A percentile compares a stretch with the other conserved stretches of the same genome.
Evolutionary conservation across 1,140 invertebrate genomes (phyloP).

Genomic region (Drosophila rufa): DNA sequence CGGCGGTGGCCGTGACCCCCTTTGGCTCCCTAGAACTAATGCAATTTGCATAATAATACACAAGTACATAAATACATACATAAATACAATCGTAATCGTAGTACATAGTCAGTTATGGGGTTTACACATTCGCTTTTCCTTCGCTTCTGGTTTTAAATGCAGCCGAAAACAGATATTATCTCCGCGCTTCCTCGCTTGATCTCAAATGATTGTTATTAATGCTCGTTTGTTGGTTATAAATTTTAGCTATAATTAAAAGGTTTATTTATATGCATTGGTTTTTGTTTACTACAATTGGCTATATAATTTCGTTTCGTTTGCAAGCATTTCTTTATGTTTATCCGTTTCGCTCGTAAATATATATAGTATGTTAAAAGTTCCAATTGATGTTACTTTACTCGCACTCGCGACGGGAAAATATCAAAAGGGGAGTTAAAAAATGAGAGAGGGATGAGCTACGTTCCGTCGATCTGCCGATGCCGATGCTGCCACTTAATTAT

Average conservation of each 20-base stretch:
- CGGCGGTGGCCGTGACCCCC: slow-evolving; percentile 12
- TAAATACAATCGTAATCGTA: slow-evolving; percentile 77
- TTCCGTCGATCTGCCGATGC: slow-evolving; percentile 35
- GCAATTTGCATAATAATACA: slow-evolving; percentile 74
- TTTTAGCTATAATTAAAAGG: slow-evolving; percentile 72
- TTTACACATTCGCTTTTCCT: slow-evolving; percentile 34
- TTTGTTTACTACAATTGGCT: slow-evolving; percentile 69
- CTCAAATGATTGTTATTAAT: slow-evolving; percentile 59
- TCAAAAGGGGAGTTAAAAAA: slow-evolving; percentile 35
- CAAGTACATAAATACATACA: slow-evolving; percentile 77
- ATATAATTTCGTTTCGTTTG: slow-evolving; percentile 58
- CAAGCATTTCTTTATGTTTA: slow-evolving; percentile 52
- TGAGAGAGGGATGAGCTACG: slow-evolving; percentile 30
- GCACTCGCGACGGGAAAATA: slow-evolving; percentile 12
- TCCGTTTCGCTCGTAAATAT: slow-evolving; percentile 44
- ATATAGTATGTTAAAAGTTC: slow-evolving; percentile 41
- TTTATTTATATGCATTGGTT: slow-evolving; percentile 54
- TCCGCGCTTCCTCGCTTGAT: slow-evolving; percentile 41
- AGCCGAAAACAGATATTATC: slow-evolving; percentile 71
- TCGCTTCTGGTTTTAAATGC: slow-evolving; percentile 63
- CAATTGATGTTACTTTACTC: slow-evolving; percentile 25
- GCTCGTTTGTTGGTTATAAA: slow-evolving; percentile 49
- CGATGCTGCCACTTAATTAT: slow-evolving; percentile 63
- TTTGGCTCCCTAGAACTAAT: slow-evolving; percentile 67
- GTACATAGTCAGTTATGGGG: slow-evolving; percentile 74